Conservation (phyloP, 2,113 vertebrate species). For the Sphaerodactylus townsendi region DNA sequence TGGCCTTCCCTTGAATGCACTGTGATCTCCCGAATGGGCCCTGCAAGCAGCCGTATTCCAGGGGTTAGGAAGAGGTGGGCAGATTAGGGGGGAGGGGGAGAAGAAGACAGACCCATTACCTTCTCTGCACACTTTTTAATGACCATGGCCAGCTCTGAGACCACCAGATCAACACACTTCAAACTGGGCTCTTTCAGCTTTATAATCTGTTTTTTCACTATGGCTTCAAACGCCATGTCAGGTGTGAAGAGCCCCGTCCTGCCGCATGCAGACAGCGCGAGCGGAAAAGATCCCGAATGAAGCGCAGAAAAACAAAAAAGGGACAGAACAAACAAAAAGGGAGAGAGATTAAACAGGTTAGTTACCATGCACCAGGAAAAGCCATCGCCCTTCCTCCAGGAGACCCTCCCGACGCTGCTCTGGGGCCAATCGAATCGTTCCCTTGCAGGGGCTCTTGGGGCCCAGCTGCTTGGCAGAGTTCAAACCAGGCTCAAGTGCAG, state of each 20-base stretch:
- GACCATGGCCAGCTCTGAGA: constrained; percentile 75
- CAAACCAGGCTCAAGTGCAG: background rate
- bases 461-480: background rate
- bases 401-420: constrained; percentile 46
- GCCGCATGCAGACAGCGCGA: constrained; percentile 54
- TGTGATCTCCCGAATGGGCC: constrained; percentile 1
- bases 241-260: constrained; percentile 80
- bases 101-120: constrained; percentile 62
- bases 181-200: constrained; percentile 76
- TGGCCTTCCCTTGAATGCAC: background rate
- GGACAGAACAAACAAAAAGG: constrained; percentile 40
- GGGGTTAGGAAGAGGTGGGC: constrained; percentile 8
- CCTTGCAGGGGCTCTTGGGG: background rate
- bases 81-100: background rate
- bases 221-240: constrained; percentile 78
- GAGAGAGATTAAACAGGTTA: constrained; percentile 60
- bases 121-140: constrained; percentile 77
- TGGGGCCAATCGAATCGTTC: background rate
- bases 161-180: constrained; percentile 78
- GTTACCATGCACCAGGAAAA: constrained; percentile 41
- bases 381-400: constrained; percentile 48
- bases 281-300: constrained; percentile 51
- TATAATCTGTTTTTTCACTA: constrained; percentile 78
- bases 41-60: constrained; percentile 40
- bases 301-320: constrained; percentile 40